Conservation (phyloP, 2,113 vertebrate species). For the Nothoprocta pentlandii region DNA sequence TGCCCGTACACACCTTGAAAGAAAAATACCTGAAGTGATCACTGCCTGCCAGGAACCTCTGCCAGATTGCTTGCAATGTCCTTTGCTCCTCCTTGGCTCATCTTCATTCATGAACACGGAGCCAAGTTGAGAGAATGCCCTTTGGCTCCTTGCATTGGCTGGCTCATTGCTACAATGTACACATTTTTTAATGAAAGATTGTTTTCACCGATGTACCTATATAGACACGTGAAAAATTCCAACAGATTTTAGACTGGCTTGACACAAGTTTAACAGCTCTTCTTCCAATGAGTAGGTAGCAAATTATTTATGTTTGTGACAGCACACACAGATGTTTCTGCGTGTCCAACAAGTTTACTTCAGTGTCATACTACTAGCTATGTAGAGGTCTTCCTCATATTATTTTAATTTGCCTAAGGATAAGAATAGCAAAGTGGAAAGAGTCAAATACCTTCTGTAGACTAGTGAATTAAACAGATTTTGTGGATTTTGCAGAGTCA, state of each 20-base stretch:
- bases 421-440: neutral
- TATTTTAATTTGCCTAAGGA: neutral
- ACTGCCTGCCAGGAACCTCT: constrained; percentile 54
- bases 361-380: neutral
- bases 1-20: constrained; percentile 71
- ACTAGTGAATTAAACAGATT: neutral
- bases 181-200: constrained; percentile 1
- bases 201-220: neutral
- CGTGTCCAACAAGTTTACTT: neutral
- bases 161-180: neutral
- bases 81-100: constrained; percentile 72
- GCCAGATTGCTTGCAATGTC: constrained; percentile 59
- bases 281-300: neutral
- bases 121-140: constrained; percentile 55
- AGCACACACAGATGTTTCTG: neutral
- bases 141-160: constrained; percentile 41
- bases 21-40: constrained; percentile 64
- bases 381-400: neutral
- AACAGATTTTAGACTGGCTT: neutral
- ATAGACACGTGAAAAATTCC: neutral
- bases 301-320: neutral
- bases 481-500: neutral
- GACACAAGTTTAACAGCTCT: neutral
- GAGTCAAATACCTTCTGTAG: neutral
- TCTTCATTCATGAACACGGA: constrained; percentile 34